phyloP scores from a whole-genome alignment of 2,113 vertebrate species.

The Petaurus breviceps region DNA sequence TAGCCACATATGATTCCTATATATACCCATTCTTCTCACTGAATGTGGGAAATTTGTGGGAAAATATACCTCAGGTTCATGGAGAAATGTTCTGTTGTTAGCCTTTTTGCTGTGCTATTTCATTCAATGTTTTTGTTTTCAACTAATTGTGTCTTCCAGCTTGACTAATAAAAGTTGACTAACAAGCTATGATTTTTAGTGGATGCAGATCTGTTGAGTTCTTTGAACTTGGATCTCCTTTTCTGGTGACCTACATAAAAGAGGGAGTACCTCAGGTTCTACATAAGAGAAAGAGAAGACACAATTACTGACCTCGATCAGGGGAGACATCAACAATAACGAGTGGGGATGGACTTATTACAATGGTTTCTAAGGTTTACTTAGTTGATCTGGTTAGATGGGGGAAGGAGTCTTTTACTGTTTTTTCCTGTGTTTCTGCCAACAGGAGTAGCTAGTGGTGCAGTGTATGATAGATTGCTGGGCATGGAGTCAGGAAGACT shows the following conservation, averaged over 20 bases:
- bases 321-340: not conserved
- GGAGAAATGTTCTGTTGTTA: not conserved
- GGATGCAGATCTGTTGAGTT: not conserved
- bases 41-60: not conserved
- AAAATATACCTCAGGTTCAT: not conserved
- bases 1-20: not conserved
- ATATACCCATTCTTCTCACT: not conserved
- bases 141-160: not conserved
- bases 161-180: not conserved
- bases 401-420: not conserved
- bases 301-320: not conserved
- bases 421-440: not conserved
- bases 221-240: not conserved
- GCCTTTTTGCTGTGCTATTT: not conserved
- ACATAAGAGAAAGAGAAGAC: not conserved
- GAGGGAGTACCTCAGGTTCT: not conserved
- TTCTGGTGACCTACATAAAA: not conserved
- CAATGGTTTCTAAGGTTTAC: not conserved
- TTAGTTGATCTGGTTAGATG: slow-evolving; percentile 9
- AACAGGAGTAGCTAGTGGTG: not conserved
- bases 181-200: not conserved
- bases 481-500: not conserved
- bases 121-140: not conserved
- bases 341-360: not conserved
- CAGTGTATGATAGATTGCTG: not conserved